These are phyloP conservation scores for Pseudoatta argentina DNA, from an alignment of 1,140 invertebrate species.

Conservation along the genomic window DNA sequence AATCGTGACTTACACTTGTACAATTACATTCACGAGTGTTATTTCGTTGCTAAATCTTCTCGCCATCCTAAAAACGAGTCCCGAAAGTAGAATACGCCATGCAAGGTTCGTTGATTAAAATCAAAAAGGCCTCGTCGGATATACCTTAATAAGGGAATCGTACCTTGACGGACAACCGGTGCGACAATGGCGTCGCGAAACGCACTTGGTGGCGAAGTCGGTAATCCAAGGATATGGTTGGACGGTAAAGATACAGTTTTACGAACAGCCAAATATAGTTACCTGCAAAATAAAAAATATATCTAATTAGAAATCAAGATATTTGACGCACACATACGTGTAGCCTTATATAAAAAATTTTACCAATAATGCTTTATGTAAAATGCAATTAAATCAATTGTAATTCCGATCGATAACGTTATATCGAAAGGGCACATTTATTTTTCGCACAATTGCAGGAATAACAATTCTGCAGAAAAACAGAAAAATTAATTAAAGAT, in stretches of 20 bases:
- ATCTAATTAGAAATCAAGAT: constrained; percentile 21
- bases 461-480: neutral
- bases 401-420: neutral
- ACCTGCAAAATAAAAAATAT: constrained; percentile 18
- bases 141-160: constrained; percentile 77
- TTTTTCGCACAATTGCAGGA: neutral
- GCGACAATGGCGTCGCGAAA: constrained; percentile 55
- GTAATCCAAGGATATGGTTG: constrained; percentile 66
- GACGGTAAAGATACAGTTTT: constrained; percentile 19
- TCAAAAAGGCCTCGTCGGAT: constrained; percentile 68
- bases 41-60: constrained; percentile 12
- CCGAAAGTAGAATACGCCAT: constrained; percentile 27
- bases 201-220: constrained; percentile 41
- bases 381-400: neutral
- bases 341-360: neutral
- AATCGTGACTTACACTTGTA: neutral
- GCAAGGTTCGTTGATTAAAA: constrained; percentile 71
- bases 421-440: neutral
- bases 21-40: neutral
- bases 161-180: constrained; percentile 70
- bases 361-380: neutral
- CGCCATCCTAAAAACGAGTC: constrained; percentile 54
- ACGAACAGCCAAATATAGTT: constrained; percentile 18
- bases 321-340: neutral
- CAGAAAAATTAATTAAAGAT: constrained; percentile 16